Evolutionary conservation across 2,797 vertebrate species (phyloP).

Genomic region (Poeciliopsis turneri): DNA sequence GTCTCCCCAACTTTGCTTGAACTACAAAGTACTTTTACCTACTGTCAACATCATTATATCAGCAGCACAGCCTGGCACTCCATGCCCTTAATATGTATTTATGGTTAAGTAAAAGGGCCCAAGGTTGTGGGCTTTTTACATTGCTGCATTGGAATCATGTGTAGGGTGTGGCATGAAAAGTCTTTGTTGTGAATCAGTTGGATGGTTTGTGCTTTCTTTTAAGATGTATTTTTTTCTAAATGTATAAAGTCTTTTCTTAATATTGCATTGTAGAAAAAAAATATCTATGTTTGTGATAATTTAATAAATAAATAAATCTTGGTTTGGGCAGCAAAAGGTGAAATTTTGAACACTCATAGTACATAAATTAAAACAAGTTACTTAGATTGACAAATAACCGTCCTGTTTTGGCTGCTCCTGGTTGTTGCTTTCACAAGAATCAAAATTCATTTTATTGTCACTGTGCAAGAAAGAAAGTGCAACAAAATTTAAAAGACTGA

Average conservation of each 20-base stretch:
- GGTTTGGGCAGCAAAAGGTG: not conserved
- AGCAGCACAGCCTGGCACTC: not conserved
- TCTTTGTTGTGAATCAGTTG: not conserved
- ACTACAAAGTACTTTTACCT: slow-evolving; percentile 11
- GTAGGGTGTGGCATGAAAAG: not conserved
- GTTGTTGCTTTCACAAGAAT: not conserved
- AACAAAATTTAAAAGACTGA: not conserved
- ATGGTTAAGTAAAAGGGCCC: not conserved
- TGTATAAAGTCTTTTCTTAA: not conserved
- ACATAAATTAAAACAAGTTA: not conserved
- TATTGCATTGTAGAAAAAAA: not conserved
- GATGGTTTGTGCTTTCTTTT: not conserved
- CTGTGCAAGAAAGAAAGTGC: not conserved
- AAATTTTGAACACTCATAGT: not conserved
- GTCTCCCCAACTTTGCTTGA: slow-evolving; percentile 41
- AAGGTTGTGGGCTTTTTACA: not conserved
- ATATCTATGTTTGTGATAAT: not conserved
- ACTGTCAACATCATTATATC: not conserved
- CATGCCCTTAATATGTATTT: slow-evolving; percentile 6
- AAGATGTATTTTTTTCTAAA: not conserved
- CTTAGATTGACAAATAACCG: not conserved
- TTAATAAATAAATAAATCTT: not conserved
- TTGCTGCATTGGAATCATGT: not conserved
- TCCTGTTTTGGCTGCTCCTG: not conserved
- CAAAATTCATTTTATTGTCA: too few species aligned